Base-by-base conservation (phyloP, 2,797 vertebrate species). In the Cossypha caffra region DNA sequence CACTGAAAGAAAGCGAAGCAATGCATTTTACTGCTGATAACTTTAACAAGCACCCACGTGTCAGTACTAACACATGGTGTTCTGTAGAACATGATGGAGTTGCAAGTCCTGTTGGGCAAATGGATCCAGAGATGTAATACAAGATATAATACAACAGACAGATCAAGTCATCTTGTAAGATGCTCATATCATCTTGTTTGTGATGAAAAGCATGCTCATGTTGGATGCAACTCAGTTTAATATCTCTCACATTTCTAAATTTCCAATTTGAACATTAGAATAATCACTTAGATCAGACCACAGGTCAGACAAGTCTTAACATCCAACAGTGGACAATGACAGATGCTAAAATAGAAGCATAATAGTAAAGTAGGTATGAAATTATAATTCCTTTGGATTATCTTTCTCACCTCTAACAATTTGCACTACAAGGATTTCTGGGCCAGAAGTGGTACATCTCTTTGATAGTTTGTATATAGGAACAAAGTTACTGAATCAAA, bases 1-100 rank as follows among this genome's bases (percentile, higher is more conserved):
- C 16, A 19, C 47, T 1, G 1, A 72, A 68, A 81, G 17, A 37
- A 55, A 58, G 26, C 23, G 26, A 80, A 55, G 40, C 21, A 33
- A 14, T 64, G 43, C 28, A 31, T 8, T 85, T 89, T 59, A 19
- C 50, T 62, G 31, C 33, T 80, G 38, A 31, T 51, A 28, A 50
- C 31, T 12, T 31, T 20, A 55, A 20, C 19, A 75, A 40, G 20
- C 18, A 18, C 6, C 29, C 66, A 6, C 13, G 23, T 54, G 54
- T 38, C 42, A 17, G 9, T 50, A 37, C 20, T 25, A 71, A 35
- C 7, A 9, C 1, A 0, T 31, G 35, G 9, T 71, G 14, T 17
- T 88, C 50, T 33, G 6, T 45, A 42, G 55, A 85, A 59, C 21
- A 7, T 19, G 24, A 23, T 0, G 0, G 21, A 35, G 15, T 33